These are phyloP conservation scores for Gadus chalcogrammus DNA, from an alignment of 2,113 vertebrate species.

Conservation along the genomic window DNA sequence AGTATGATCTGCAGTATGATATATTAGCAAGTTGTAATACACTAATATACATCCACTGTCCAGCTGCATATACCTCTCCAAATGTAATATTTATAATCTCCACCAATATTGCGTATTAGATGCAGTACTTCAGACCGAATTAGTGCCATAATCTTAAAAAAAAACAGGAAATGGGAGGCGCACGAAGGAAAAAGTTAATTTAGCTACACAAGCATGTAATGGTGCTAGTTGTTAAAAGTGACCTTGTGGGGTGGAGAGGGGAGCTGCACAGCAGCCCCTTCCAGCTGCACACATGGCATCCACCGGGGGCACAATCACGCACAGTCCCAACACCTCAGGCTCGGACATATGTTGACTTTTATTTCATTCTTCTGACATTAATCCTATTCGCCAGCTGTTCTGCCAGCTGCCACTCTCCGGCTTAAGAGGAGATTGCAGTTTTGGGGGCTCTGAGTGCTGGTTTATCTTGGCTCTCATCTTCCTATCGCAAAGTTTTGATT, in stretches of 20 bases:
- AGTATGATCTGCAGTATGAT: conserved; percentile 6
- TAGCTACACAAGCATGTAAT: conserved; percentile 85
- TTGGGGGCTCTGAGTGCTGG: conserved; percentile 90
- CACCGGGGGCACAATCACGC: conserved; percentile 98
- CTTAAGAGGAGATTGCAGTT: conserved; percentile 95
- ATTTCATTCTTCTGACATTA: conserved; percentile 99
- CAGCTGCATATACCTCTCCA: too few species aligned
- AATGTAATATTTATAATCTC: too few species aligned
- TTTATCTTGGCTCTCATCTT: conserved; percentile 89
- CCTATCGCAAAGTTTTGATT: conserved; percentile 74
- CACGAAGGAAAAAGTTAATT: conserved; percentile 76
- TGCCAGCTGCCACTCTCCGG: conserved; percentile 99
- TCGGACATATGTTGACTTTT: conserved; percentile 99
- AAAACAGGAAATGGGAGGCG: conserved; percentile 13
- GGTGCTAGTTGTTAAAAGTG: conserved; percentile 89
- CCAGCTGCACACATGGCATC: conserved; percentile 98
- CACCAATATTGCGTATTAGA: too few species aligned
- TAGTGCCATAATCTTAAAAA: conserved; percentile 27
- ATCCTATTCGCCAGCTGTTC: conserved; percentile 99
- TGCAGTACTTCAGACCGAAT: background rate
- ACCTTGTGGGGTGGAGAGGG: conserved; percentile 88
- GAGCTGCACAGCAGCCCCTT: conserved; percentile 87
- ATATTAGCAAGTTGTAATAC: too few species aligned
- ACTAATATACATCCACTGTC: too few species aligned
- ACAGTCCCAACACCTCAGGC: conserved; percentile 97